These are phyloP conservation scores for Beroe ovata DNA, from an alignment of 37 sponge, comb jelly and placozoan genomes.

Conservation along the genomic window DNA sequence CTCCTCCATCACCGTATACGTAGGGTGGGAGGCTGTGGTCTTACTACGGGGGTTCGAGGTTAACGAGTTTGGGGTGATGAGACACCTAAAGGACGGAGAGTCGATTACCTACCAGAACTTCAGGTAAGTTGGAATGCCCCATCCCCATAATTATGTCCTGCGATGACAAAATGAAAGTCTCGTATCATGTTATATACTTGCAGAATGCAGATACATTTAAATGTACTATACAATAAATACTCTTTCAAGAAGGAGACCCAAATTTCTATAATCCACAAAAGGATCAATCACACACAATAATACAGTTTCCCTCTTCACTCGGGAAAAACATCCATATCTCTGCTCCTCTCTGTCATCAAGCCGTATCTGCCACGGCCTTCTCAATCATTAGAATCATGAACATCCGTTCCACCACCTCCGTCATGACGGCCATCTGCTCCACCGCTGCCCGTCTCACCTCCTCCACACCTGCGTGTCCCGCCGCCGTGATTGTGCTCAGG, in stretches of 20 bases:
- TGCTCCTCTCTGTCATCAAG: too few species aligned
- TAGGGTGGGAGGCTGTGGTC: constrained; percentile 44
- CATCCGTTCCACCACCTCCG: not conserved
- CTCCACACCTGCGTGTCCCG: not conserved
- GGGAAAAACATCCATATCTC: too few species aligned
- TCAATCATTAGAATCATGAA: not conserved
- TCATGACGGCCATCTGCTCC: not conserved
- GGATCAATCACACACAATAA: too few species aligned
- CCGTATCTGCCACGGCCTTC: not conserved
- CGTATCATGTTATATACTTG: too few species aligned
- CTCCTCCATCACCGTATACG: constrained; percentile 41
- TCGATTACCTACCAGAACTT: constrained; percentile 25
- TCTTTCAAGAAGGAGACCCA: too few species aligned
- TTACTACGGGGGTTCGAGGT: constrained; percentile 50
- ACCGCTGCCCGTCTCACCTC: not conserved
- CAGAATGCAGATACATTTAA: too few species aligned
- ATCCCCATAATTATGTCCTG: too few species aligned
- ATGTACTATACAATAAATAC: too few species aligned
- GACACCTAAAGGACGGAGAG: not conserved
- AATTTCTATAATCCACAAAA: too few species aligned
- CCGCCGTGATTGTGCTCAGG: not conserved
- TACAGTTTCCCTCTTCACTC: too few species aligned
- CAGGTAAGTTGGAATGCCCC: too few species aligned
- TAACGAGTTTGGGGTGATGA: constrained; percentile 62
- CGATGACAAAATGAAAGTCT: too few species aligned